Percentiles rank a stretch among this genome's conserved stretches.
phyloP scores from a whole-genome alignment of 2,797 vertebrate species.

The Pelochelys cantorii region DNA sequence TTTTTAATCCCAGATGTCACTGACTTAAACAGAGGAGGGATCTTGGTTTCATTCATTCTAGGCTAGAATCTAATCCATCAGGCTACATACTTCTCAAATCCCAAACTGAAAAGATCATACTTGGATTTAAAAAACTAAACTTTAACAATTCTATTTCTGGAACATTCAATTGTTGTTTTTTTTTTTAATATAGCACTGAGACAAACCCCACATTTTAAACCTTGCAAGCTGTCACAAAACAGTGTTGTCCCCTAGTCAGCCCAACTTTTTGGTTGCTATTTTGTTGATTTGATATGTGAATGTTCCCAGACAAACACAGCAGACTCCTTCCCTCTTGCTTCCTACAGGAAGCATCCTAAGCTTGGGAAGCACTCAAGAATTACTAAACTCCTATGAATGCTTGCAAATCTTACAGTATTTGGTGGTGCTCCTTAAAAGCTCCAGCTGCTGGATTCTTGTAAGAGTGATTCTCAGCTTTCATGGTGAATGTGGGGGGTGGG shows the following conservation, averaged over 20 bases:
- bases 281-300: background rate
- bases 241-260: background rate
- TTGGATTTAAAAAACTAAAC: background rate
- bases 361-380: background rate
- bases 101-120: background rate
- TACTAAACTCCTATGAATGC: too few relatives aligned
- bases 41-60: background rate
- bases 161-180: background rate
- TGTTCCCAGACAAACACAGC: background rate
- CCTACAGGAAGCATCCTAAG: background rate
- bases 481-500: too few relatives aligned
- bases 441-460: background rate
- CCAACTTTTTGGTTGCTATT: background rate
- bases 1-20: background rate
- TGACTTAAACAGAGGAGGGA: background rate
- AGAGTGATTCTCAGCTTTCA: too few relatives aligned
- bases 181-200: background rate
- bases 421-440: background rate
- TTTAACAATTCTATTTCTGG: background rate
- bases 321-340: too few relatives aligned
- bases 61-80: background rate
- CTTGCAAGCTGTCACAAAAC: background rate
- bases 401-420: background rate
- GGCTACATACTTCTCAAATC: background rate
- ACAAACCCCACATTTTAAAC: background rate